These are phyloP conservation scores for Siderastrea siderea DNA, from an alignment of 92 coral and sea anemone genomes.

Conservation along the genomic window DNA sequence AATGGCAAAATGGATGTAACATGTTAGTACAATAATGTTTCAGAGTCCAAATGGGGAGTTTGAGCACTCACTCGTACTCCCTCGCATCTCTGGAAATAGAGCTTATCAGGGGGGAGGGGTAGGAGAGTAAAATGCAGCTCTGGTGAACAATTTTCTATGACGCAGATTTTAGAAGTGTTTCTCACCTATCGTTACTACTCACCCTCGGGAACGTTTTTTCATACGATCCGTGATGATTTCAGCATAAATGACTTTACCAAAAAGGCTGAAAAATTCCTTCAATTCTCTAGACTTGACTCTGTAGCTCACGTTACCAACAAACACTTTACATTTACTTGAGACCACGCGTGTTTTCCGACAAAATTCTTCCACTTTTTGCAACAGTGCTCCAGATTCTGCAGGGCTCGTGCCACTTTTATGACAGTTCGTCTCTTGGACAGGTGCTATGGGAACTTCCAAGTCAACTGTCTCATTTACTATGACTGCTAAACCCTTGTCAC, in stretches of 20 bases:
- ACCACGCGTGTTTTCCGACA: conserved; percentile 64
- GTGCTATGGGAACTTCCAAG: neutral
- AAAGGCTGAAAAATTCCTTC: conserved; percentile 79
- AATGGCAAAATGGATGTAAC: no score
- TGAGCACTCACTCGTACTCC: no score
- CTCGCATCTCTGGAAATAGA: no score
- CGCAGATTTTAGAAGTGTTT: no score
- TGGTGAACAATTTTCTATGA: no score
- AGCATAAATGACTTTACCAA: conserved; percentile 89
- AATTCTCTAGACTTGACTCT: conserved; percentile 79
- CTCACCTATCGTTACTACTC: conserved; percentile 21
- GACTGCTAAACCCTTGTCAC: conserved; percentile 38
- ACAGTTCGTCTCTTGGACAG: neutral
- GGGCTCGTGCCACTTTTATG: neutral
- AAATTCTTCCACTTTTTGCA: conserved; percentile 65
- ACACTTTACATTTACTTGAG: conserved; percentile 87
- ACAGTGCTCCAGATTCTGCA: conserved; percentile 13
- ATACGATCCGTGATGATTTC: conserved; percentile 86
- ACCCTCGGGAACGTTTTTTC: conserved; percentile 94
- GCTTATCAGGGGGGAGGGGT: no score
- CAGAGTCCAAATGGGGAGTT: no score
- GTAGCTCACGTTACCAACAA: conserved; percentile 93
- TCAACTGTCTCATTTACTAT: neutral
- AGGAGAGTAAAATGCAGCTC: no score
- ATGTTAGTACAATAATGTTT: no score